Conservation (phyloP, 1,140 invertebrate species). For the Procambarus clarkii region DNA sequence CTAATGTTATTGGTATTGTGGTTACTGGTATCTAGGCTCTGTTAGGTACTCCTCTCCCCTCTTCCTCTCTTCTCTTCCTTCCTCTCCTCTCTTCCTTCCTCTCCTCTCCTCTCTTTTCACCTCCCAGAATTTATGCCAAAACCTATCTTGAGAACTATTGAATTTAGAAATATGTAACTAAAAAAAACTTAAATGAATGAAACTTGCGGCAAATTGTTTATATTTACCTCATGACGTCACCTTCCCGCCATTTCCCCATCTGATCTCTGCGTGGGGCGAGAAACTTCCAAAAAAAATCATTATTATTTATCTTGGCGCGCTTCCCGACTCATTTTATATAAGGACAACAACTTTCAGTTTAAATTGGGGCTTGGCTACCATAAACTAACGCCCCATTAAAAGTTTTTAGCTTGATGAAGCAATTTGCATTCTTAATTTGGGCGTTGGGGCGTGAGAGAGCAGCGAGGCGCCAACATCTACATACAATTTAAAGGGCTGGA, state of each 20-base stretch:
- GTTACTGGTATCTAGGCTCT: too few relatives aligned
- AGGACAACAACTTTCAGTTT: constrained; percentile 17
- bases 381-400: constrained; percentile 32
- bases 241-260: too few relatives aligned
- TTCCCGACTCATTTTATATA: constrained; percentile 3
- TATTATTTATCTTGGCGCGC: constrained; percentile 23
- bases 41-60: too few relatives aligned
- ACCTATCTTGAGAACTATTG: too few relatives aligned
- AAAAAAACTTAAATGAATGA: too few relatives aligned
- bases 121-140: too few relatives aligned
- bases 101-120: too few relatives aligned
- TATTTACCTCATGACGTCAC: neutral
- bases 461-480: neutral
- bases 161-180: too few relatives aligned
- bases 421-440: constrained; percentile 29
- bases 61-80: too few relatives aligned
- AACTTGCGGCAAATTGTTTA: neutral
- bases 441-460: neutral
- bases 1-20: too few relatives aligned
- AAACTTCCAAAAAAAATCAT: neutral
- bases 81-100: too few relatives aligned
- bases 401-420: constrained; percentile 26
- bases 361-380: constrained; percentile 9
- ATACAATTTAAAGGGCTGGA: neutral
- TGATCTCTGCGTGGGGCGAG: too few relatives aligned